Percentiles rank a stretch among this genome's conserved stretches.
Conservation (phyloP, 1,140 invertebrate species). For the Pogonomyrmex californicus region DNA sequence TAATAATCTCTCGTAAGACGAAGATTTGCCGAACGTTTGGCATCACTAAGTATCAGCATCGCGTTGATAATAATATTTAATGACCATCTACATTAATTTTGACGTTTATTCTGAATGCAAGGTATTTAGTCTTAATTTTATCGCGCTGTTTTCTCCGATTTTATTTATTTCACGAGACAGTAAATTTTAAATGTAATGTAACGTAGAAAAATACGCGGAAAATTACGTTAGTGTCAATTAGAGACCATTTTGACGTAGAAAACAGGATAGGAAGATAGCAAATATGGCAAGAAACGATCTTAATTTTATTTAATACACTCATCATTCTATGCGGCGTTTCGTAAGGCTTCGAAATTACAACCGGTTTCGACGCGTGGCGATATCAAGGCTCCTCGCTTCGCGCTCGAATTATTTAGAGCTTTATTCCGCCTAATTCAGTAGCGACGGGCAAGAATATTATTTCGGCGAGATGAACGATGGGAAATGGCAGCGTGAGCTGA, state of each 20-base stretch:
- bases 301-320: constrained; percentile 12
- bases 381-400: constrained; percentile 59
- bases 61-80: not conserved
- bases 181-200: not conserved
- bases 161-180: not conserved
- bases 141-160: not conserved
- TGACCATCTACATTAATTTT: not conserved
- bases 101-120: not conserved
- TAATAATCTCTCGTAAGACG: not conserved
- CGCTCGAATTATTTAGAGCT: constrained; percentile 76
- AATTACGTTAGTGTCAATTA: not conserved
- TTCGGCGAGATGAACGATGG: constrained; percentile 21
- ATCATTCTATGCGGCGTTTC: constrained; percentile 35
- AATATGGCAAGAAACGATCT: not conserved
- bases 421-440: constrained; percentile 78
- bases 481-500: constrained; percentile 3
- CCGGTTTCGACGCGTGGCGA: constrained; percentile 74
- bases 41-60: not conserved
- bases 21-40: not conserved
- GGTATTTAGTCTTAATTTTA: not conserved
- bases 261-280: not conserved
- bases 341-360: constrained; percentile 56
- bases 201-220: not conserved
- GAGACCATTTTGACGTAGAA: not conserved
- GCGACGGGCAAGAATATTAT: constrained; percentile 55